Evolutionary conservation across 2,888 invertebrate genomes (phyloP), one percentile per base, ranked within the genome.

Genomic region (Xylota segnis): DNA sequence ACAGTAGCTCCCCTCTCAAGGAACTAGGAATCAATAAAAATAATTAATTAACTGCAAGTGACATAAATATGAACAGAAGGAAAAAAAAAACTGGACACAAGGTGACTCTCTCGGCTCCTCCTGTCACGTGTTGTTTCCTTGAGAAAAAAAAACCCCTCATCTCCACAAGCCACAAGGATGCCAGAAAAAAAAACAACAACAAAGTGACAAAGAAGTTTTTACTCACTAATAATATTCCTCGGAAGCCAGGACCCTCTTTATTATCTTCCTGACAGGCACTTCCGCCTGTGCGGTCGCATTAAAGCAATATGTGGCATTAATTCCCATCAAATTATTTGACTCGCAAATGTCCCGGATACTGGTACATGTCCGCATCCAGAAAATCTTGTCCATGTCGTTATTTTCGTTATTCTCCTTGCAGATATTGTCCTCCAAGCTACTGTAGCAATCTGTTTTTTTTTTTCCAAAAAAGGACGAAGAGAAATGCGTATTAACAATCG

Each of bases 221-320:
- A 88, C 88, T 88, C 74, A 88, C 95, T 94, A 94, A 90, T 94
- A 95, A 91, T 94, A 95, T 89, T 95, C 95, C 89, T 95, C 95
- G 0, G 94, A 93, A 0, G 95, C 95, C 27, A 95, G 90, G 6
- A 92, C 91, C 56, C 95, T 92, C 0, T 92, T 93, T 4, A 94
- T 92, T 50, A 94, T 92, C 0, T 91, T 90, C 65, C 94, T 94
- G 90, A 95, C 93, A 0, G 93, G 93, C 0, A 93, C 88, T 0
- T 84, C 87, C 16, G 90, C 77, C 18, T 56, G 87, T 0, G 83
- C 59, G n/a, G 89, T 90, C 0, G 88, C 91, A 66, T 93, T 90
- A 79, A 89, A 88, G 88, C 95, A 95, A 79, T 92, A 91, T 0
- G 90, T 92, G 0, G 91, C 92, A 88, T 95, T 93, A 7, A 92